These are phyloP conservation scores for Drosophila villosipedis DNA, from an alignment of 2,888 invertebrate genomes.

Conservation along the genomic window DNA sequence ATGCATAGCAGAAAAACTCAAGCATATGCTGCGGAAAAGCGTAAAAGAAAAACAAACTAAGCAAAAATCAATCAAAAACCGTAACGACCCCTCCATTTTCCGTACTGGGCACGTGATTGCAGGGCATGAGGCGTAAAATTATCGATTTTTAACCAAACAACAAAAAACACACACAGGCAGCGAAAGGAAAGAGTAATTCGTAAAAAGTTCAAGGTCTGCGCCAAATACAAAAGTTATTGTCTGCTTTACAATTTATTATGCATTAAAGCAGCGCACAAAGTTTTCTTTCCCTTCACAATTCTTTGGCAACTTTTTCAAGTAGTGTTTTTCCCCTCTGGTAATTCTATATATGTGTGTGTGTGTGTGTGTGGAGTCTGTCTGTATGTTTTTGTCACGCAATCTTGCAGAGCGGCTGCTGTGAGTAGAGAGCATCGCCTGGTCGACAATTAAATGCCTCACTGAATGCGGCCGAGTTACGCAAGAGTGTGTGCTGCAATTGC, in stretches of 20 bases:
- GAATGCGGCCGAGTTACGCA: conserved; percentile 79
- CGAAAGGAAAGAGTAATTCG: conserved; percentile 9
- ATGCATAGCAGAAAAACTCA: conserved; percentile 6
- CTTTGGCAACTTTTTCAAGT: conserved; percentile 10
- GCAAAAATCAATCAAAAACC: conserved; percentile 63
- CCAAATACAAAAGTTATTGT: conserved; percentile 30
- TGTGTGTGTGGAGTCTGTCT: not conserved
- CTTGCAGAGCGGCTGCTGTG: conserved; percentile 52
- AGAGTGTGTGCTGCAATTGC: conserved; percentile 70
- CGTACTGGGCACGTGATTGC: conserved; percentile 20
- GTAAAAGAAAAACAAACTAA: conserved; percentile 14
- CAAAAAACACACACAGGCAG: conserved; percentile 12
- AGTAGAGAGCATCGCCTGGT: conserved; percentile 65
- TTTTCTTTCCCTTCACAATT: conserved; percentile 5
- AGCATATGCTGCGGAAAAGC: conserved; percentile 57
- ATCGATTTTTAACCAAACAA: conserved; percentile 63
- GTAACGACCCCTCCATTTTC: not conserved
- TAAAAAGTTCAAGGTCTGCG: conserved; percentile 79
- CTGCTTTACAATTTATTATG: conserved; percentile 45
- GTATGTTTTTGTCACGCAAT: conserved; percentile 19
- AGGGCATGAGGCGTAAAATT: conserved; percentile 31
- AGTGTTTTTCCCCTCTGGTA: conserved; percentile 1
- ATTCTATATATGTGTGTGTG: not conserved
- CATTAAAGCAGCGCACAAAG: conserved; percentile 30
- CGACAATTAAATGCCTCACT: conserved; percentile 79